phyloP scores from a whole-genome alignment of 1,140 invertebrate species.

The Drosophila insularis region DNA sequence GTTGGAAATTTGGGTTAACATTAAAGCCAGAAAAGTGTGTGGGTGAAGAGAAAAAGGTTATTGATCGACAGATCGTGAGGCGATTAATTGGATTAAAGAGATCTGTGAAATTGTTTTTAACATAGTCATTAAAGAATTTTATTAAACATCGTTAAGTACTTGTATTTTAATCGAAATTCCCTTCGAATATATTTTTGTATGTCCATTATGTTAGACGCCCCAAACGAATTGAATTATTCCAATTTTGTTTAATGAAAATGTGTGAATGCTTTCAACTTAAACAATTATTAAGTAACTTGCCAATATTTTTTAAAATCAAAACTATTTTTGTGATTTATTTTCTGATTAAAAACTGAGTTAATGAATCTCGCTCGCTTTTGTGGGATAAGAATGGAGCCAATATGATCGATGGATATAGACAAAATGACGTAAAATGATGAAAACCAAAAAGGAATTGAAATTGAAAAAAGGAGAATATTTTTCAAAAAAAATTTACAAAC shows the following conservation, averaged over 20 bases:
- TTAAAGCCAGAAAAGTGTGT: slow-evolving; percentile 3
- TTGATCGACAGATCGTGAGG: not conserved
- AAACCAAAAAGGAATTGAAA: not conserved
- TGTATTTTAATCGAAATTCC: no score
- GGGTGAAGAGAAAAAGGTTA: not conserved
- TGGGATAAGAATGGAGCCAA: not conserved
- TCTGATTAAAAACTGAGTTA: slow-evolving; percentile 30
- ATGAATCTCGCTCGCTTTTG: slow-evolving; percentile 49
- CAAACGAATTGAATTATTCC: slow-evolving; percentile 4
- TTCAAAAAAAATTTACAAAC: not conserved
- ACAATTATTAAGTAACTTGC: slow-evolving; percentile 23
- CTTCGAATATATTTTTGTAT: not conserved
- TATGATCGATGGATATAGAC: not conserved
- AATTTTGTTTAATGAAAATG: slow-evolving; percentile 52
- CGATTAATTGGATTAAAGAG: not conserved
- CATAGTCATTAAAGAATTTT: no score
- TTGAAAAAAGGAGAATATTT: not conserved
- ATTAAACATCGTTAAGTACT: no score
- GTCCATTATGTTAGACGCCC: slow-evolving; percentile 20
- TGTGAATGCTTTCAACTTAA: slow-evolving; percentile 42
- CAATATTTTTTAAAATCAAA: slow-evolving; percentile 28
- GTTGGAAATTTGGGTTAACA: not conserved
- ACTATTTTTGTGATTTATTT: not conserved
- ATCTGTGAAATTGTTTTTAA: not conserved
- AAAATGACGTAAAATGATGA: not conserved